Evolutionary conservation across 2,888 invertebrate genomes (phyloP), one percentile per base, ranked within the genome.

Genomic region (Diaphora mendica): DNA sequence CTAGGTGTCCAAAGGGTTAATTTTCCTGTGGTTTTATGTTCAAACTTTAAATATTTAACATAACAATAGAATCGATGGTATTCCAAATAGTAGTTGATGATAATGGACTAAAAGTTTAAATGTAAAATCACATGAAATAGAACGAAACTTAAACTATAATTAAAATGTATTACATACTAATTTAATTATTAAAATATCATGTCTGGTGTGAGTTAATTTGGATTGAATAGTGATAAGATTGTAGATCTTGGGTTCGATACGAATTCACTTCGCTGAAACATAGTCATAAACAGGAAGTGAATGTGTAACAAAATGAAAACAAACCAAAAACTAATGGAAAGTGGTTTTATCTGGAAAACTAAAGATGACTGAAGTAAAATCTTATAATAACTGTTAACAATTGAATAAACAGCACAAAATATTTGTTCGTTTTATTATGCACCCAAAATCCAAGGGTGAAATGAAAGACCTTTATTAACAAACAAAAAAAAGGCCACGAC

Each of bases 321-420:
- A 82, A 79, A 78, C 69, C 72, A 83, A 80, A 78, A 80, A 79
- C 84, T 78, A 68, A 78, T 71, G 77, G 77, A 80, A 85, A 80
- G 83, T 80, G 82, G 87, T 87, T 86, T 83, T 86, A 84, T 85
- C 82, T 75, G 83, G 77, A 85, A 85, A 87, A 90, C 91, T 92
- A 90, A 94, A 90, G 91, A 93, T 93, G 95, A 95, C 95, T 95
- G 95, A 95, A 91, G 92, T 94, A 93, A 95, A 94, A 92, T 91
- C 92, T 91, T 93, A 93, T 91, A 82, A 82, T 84, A 89, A 95
- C 94, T 95, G 95, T 95, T 95, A 95, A 93, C 84, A 93, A 94
- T 93, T 95, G 90, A 95, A 94, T 95, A 95, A 95, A 95, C 91
- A 91, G 95, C 95, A 95, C 95, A 95, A 95, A 95, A 94, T 93